Evolutionary conservation across 2,888 invertebrate species (phyloP).

Genomic region (Drosophila incognita): DNA sequence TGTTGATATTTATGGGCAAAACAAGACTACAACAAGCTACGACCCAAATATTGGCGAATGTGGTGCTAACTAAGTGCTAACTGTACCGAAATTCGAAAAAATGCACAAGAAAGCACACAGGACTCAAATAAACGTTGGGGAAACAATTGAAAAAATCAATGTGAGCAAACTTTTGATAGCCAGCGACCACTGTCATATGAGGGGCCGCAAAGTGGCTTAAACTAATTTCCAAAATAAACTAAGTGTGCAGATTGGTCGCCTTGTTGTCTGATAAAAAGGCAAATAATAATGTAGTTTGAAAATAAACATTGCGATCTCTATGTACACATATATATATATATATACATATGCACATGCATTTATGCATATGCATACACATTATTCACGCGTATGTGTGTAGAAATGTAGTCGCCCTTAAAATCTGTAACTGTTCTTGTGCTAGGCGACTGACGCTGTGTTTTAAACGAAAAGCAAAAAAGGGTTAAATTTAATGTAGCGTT

Average conservation of each 20-base stretch:
- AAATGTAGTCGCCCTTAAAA: conserved; percentile 6
- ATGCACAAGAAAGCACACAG: conserved; percentile 2
- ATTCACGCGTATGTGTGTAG: neutral
- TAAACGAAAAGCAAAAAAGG: conserved; percentile 57
- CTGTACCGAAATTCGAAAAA: conserved; percentile 4
- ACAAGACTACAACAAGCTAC: neutral
- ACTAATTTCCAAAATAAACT: conserved; percentile 75
- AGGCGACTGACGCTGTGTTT: conserved; percentile 12
- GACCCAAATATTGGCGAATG: neutral
- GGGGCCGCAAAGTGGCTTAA: conserved; percentile 60
- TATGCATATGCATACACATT: neutral
- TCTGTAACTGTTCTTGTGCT: conserved; percentile 15
- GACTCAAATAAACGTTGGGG: neutral
- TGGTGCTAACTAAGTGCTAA: neutral
- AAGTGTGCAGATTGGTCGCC: conserved; percentile 25
- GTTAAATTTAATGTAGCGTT: conserved; percentile 57
- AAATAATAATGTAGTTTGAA: conserved; percentile 66
- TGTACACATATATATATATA: neutral
- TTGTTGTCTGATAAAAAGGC: conserved; percentile 47
- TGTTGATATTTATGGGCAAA: neutral
- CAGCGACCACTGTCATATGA: conserved; percentile 16
- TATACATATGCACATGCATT: neutral
- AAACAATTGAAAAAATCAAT: conserved; percentile 19
- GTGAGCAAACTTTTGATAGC: conserved; percentile 14
- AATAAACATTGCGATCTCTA: conserved; percentile 44